Evolutionary conservation across 1,140 invertebrate genomes (phyloP).

Genomic region (Carposina sasakii): DNA sequence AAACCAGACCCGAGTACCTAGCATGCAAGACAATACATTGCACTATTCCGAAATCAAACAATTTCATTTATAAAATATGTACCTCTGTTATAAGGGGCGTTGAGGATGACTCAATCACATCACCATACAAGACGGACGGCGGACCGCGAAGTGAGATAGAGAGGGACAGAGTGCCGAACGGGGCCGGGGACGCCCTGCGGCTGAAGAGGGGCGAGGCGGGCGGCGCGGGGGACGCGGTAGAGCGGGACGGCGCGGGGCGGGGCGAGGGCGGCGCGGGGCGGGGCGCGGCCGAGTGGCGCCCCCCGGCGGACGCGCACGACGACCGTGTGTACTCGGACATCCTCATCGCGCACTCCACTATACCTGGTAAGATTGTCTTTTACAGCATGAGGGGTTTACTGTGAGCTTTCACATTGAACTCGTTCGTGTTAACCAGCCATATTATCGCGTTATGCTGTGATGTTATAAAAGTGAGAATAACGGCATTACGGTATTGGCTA

Average conservation of each 20-base stretch:
- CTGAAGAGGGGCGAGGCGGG: not conserved
- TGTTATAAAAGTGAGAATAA: too few relatives aligned
- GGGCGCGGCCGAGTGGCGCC: constrained; percentile 1
- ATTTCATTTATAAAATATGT: too few relatives aligned
- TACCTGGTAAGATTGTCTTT: constrained; percentile 61
- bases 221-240: constrained; percentile 11
- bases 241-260: constrained; percentile 14
- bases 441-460: not conserved
- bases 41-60: too few relatives aligned
- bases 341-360: constrained; percentile 78
- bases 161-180: too few relatives aligned
- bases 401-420: too few relatives aligned
- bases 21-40: too few relatives aligned
- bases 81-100: too few relatives aligned
- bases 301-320: constrained; percentile 3
- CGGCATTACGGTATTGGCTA: too few relatives aligned
- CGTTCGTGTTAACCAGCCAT: not conserved
- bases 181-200: not conserved
- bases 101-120: too few relatives aligned
- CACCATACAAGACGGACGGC: constrained; percentile 1
- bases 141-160: too few relatives aligned
- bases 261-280: constrained; percentile 16
- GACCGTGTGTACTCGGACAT: constrained; percentile 75
- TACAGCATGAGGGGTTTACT: too few relatives aligned
- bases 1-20: too few relatives aligned